These are phyloP conservation scores for Myrmecophaga tridactyla DNA, from an alignment of 2,113 vertebrate genomes.

Conservation along the genomic window DNA sequence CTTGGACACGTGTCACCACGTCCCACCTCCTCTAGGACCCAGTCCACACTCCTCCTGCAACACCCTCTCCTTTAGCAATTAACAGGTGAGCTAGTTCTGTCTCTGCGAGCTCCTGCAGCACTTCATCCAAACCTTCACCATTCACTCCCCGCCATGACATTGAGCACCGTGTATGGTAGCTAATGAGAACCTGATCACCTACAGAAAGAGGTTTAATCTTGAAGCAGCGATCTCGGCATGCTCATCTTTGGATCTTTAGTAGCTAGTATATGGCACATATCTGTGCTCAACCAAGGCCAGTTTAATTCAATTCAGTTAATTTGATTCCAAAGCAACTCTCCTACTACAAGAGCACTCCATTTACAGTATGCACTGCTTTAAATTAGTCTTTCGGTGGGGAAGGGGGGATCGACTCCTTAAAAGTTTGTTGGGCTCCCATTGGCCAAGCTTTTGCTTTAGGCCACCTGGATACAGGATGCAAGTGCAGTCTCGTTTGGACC, in stretches of 20 bases:
- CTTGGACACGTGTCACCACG: not conserved
- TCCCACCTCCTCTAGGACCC: not conserved
- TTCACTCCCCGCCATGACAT: not conserved
- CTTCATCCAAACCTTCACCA: not conserved
- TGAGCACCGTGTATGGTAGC: slow-evolving; percentile 29
- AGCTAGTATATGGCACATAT: not conserved
- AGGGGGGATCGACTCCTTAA: not conserved
- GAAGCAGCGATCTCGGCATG: slow-evolving; percentile 3
- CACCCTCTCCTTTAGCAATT: rapidly evolving
- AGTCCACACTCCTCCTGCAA: rapidly evolving
- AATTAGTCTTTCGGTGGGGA: not conserved
- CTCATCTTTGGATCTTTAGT: not conserved
- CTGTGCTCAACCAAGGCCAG: not conserved
- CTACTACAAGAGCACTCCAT: not conserved
- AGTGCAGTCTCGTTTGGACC: not conserved
- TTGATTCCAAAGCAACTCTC: not conserved
- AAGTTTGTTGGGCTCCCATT: not conserved
- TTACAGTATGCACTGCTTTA: not conserved
- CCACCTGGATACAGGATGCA: not conserved
- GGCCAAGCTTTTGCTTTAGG: not conserved
- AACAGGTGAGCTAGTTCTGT: not conserved
- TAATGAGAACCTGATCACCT: not conserved
- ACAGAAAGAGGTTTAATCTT: slow-evolving; percentile 17
- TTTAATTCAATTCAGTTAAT: not conserved
- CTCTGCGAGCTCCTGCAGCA: not conserved